A percentile compares a stretch with the other conserved stretches of the same genome.
These are phyloP conservation scores for Protobothrops mucrosquamatus DNA, from an alignment of 2,113 vertebrate species.

Conservation along the genomic window DNA sequence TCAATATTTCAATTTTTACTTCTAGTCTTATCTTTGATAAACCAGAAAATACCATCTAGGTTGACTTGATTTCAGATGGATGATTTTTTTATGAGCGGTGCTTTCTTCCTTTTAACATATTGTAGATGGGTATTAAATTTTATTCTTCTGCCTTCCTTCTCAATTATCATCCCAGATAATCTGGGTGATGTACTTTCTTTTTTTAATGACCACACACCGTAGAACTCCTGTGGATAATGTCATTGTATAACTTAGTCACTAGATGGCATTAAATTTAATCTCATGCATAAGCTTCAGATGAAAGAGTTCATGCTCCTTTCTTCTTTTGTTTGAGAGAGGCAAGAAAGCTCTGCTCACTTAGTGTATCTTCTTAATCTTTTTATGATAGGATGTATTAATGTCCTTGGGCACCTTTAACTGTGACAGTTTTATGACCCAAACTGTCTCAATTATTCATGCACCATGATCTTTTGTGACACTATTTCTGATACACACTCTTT, in stretches of 20 bases:
- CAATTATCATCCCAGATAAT: not conserved
- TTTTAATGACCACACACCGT: not conserved
- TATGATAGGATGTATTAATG: not conserved
- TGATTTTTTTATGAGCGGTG: not conserved
- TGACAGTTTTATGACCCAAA: slow-evolving; percentile 22
- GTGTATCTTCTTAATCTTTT: not conserved
- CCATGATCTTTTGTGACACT: slow-evolving; percentile 15
- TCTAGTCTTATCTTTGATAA: not conserved
- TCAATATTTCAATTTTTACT: not conserved
- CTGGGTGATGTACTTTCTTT: not conserved
- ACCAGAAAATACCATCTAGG: not conserved
- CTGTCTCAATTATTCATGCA: not conserved
- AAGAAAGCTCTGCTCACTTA: not conserved
- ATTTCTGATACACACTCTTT: not conserved
- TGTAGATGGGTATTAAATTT: not conserved
- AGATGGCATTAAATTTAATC: not conserved
- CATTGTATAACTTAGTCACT: not conserved
- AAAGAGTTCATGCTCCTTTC: not conserved
- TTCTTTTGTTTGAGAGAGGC: not conserved
- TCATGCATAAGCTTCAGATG: not conserved
- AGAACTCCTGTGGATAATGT: not conserved
- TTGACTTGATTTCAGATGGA: not conserved
- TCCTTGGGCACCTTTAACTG: slow-evolving; percentile 10
- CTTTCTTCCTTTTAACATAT: not conserved
- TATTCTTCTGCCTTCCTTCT: not conserved